phyloP scores from a whole-genome alignment of 2,888 invertebrate species.

The Tetragnatha montana region DNA sequence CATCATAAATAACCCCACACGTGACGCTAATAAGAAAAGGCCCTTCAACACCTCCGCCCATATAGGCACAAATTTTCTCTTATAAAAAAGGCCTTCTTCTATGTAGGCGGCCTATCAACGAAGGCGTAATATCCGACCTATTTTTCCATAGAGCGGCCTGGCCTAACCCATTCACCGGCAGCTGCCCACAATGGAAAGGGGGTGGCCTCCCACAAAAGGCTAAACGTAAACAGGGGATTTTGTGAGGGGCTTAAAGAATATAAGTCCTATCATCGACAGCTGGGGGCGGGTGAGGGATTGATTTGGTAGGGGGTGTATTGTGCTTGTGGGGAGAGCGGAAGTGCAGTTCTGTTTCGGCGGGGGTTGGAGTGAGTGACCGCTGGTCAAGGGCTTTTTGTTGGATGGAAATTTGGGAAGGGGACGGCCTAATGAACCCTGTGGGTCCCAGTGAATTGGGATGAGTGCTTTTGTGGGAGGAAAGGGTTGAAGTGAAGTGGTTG shows the following conservation, averaged over 20 bases:
- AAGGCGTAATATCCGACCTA: conserved; percentile 32
- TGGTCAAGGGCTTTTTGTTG: conserved; percentile 8
- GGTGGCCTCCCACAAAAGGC: conserved; percentile 51
- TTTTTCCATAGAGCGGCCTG: not conserved
- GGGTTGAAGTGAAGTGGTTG: not conserved
- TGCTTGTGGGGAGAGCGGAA: conserved; percentile 26
- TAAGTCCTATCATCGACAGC: conserved; percentile 67
- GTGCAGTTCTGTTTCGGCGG: not conserved
- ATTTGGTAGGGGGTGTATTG: conserved; percentile 15
- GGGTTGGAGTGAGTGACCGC: conserved; percentile 1
- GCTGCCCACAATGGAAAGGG: conserved; percentile 46
- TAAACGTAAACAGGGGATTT: conserved; percentile 52
- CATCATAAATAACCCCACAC: no score
- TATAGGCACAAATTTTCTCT: conserved; percentile 19
- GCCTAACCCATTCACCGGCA: conserved; percentile 34
- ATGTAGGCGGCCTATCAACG: conserved; percentile 14
- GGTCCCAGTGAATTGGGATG: not conserved
- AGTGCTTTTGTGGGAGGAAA: not conserved
- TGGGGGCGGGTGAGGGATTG: conserved; percentile 24
- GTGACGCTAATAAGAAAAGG: no score
- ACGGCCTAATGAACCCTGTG: not conserved
- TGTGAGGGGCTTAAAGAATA: not conserved
- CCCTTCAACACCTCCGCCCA: conserved; percentile 27
- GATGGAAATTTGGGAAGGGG: not conserved
- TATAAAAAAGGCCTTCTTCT: conserved; percentile 31